A percentile compares a stretch with the other conserved stretches of the same genome.
phyloP scores from a whole-genome alignment of 2,888 invertebrate species.

The Flexamia atlantica region DNA sequence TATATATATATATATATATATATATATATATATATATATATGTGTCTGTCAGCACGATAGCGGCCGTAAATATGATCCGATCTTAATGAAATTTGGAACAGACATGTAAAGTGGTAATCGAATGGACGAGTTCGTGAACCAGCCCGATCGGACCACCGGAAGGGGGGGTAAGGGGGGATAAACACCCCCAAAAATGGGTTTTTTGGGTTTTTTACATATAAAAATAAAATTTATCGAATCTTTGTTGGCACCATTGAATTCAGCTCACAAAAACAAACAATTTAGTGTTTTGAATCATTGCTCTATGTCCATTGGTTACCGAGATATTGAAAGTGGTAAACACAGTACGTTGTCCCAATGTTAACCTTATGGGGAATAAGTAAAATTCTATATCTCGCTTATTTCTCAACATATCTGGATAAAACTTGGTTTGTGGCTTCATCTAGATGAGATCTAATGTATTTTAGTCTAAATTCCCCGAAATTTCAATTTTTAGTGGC shows the following conservation, averaged over 20 bases:
- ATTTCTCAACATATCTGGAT: neutral
- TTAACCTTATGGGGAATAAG: no score
- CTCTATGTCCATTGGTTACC: no score
- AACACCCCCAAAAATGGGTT: neutral
- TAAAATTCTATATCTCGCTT: no score
- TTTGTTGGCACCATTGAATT: neutral
- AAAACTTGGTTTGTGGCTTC: no score
- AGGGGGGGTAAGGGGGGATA: neutral
- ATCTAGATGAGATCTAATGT: no score
- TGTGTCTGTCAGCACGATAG: slow-evolving; percentile 4
- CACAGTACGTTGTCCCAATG: no score
- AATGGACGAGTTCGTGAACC: neutral
- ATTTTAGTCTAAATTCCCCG: no score
- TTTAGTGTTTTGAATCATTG: neutral
- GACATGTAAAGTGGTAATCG: neutral
- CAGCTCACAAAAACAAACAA: neutral
- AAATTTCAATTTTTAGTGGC: no score
- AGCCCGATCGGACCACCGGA: neutral
- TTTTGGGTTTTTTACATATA: neutral
- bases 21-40: slow-evolving; percentile 15
- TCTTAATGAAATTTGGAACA: slow-evolving; percentile 9
- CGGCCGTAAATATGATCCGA: neutral
- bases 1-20: slow-evolving; percentile 20
- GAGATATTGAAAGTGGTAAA: no score
- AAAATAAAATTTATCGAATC: neutral